phyloP scores from a whole-genome alignment of 2,113 vertebrate species.

The Perca fluviatilis region DNA sequence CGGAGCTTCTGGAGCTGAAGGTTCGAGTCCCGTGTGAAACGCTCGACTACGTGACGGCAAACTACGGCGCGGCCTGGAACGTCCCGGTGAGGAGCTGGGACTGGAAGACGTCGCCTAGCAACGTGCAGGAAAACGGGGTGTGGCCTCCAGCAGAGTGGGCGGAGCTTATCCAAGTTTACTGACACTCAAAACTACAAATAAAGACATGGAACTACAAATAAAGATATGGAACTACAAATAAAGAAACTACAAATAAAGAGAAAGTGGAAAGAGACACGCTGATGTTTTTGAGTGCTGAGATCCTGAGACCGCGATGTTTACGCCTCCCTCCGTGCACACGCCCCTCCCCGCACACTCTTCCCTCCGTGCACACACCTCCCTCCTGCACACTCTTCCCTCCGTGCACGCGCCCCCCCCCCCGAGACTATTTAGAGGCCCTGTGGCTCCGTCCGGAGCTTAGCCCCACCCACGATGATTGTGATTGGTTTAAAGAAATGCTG shows the following conservation, averaged over 20 bases:
- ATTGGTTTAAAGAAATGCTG: no score
- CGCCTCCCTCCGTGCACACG: no score
- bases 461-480: no score
- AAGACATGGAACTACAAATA: not conserved
- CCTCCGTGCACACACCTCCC: no score
- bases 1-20: conserved; percentile 73
- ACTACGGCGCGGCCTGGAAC: conserved; percentile 71
- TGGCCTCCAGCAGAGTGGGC: conserved; percentile 69
- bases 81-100: conserved; percentile 71
- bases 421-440: no score
- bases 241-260: no score
- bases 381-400: no score
- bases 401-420: no score
- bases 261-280: not conserved
- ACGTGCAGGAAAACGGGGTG: conserved; percentile 72
- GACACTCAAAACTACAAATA: not conserved
- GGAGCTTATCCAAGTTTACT: conserved; percentile 76
- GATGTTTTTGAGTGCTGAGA: not conserved
- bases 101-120: conserved; percentile 77
- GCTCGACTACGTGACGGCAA: conserved; percentile 66
- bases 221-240: not conserved
- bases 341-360: rapidly evolving
- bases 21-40: conserved; percentile 73
- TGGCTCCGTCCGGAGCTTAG: no score
- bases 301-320: no score